phyloP scores from a whole-genome alignment of 2,797 vertebrate species.

The Sebastes diploproa region DNA sequence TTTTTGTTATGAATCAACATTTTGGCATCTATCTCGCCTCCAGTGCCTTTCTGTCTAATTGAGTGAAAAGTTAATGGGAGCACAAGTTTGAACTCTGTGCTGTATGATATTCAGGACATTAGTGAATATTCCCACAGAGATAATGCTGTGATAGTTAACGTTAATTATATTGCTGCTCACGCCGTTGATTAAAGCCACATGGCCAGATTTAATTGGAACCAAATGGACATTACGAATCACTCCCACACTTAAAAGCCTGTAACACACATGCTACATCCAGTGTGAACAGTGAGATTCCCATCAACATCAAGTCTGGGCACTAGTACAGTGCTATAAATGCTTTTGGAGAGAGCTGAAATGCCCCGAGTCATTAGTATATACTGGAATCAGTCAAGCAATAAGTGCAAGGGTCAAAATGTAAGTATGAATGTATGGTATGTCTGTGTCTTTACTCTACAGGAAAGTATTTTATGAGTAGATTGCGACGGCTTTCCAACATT shows the following conservation, averaged over 20 bases:
- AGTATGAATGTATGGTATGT: not conserved
- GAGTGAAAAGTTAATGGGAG: not conserved
- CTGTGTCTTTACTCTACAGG: not conserved
- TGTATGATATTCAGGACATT: not conserved
- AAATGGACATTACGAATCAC: not conserved
- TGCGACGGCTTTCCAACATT: not conserved
- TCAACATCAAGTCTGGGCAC: not conserved
- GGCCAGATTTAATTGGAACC: slow-evolving; percentile 3
- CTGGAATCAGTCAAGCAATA: not conserved
- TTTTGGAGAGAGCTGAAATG: not conserved
- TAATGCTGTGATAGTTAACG: not conserved
- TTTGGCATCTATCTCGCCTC: not conserved
- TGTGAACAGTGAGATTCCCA: not conserved
- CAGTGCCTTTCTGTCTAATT: not conserved
- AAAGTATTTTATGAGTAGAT: not conserved
- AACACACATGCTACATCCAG: not conserved
- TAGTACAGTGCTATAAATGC: not conserved
- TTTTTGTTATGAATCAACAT: not conserved
- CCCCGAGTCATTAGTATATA: not conserved
- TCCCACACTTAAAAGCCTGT: not conserved
- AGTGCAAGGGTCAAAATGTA: not conserved
- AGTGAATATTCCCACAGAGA: not conserved
- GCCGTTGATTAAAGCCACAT: slow-evolving; percentile 12
- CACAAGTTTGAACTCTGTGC: not conserved
- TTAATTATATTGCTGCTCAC: not conserved